Evolutionary conservation across 2,113 vertebrate species (phyloP).

Genomic region (Ciconia boyciana): DNA sequence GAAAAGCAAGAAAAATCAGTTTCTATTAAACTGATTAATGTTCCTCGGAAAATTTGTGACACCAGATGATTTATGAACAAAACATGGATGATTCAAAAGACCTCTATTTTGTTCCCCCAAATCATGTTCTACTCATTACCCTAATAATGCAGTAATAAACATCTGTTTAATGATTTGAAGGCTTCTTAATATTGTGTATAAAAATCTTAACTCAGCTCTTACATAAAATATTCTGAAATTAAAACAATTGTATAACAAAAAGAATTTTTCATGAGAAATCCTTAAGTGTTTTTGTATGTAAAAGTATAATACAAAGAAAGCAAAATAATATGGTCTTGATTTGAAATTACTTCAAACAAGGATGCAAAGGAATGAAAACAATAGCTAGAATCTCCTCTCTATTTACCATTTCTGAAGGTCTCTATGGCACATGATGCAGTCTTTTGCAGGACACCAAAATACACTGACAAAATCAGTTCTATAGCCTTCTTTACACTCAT

Average conservation of each 20-base stretch:
- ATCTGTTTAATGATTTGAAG: slow-evolving; percentile 55
- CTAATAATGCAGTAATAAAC: slow-evolving; percentile 57
- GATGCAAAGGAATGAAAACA: slow-evolving; percentile 89
- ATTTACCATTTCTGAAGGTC: slow-evolving; percentile 85
- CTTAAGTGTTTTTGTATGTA: slow-evolving; percentile 2
- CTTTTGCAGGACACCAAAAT: slow-evolving; percentile 45
- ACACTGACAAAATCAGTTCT: neutral
- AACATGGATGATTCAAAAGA: slow-evolving; percentile 53
- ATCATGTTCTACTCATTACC: slow-evolving; percentile 49
- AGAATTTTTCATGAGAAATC: slow-evolving; percentile 28
- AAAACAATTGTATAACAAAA: slow-evolving; percentile 52
- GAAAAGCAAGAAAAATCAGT: slow-evolving; percentile 39
- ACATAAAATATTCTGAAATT: slow-evolving; percentile 54
- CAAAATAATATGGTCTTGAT: slow-evolving; percentile 64
- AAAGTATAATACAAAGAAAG: slow-evolving; percentile 50
- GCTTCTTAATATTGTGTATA: slow-evolving; percentile 19
- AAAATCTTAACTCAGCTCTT: slow-evolving; percentile 24
- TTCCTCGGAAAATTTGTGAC: slow-evolving; percentile 47
- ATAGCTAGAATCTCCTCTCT: slow-evolving; percentile 85
- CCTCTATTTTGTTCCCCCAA: slow-evolving; percentile 37
- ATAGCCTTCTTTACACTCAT: slow-evolving; percentile 57
- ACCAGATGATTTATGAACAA: slow-evolving; percentile 57
- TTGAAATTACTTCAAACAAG: slow-evolving; percentile 79
- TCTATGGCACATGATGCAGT: slow-evolving; percentile 44
- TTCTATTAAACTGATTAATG: slow-evolving; percentile 61